A percentile compares a stretch with the other conserved stretches of the same genome.
phyloP scores from a whole-genome alignment of 2,113 vertebrate genomes.

The Siniperca chuatsi region DNA sequence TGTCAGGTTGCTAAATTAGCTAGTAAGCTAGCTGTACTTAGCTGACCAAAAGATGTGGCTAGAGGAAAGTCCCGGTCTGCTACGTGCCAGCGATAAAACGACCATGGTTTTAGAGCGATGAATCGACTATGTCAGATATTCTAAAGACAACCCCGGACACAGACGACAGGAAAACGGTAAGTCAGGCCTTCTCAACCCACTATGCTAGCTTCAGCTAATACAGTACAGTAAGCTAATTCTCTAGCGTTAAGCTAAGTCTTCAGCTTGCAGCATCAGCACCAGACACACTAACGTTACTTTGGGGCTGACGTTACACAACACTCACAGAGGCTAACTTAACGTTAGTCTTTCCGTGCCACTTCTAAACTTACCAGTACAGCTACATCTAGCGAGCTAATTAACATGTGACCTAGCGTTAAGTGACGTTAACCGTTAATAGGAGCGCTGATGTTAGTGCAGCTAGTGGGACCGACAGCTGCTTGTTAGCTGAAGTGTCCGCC shows the following conservation, averaged over 20 bases:
- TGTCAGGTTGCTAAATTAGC: slow-evolving; percentile 66
- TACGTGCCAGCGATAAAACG: neutral
- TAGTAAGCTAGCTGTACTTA: slow-evolving; percentile 55
- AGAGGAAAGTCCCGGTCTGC: neutral
- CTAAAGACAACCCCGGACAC: neutral
- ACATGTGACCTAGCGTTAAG: no score
- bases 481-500: neutral
- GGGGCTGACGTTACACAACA: neutral
- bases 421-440: neutral
- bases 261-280: slow-evolving; percentile 66
- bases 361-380: neutral
- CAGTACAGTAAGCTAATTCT: slow-evolving; percentile 13
- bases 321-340: fast-evolving
- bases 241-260: slow-evolving; percentile 18
- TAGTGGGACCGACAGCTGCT: neutral
- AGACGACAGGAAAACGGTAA: slow-evolving; percentile 49
- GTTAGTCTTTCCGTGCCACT: neutral
- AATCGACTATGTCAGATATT: neutral
- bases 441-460: neutral
- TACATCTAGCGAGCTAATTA: no score
- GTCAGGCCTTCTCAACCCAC: neutral
- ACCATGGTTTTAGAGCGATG: slow-evolving; percentile 16
- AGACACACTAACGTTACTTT: neutral
- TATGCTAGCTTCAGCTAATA: slow-evolving; percentile 30
- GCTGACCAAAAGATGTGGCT: slow-evolving; percentile 62